Percentiles rank a stretch among this genome's conserved stretches.
These are phyloP conservation scores for Megamerina dolium DNA, from an alignment of 2,888 invertebrate species.

Conservation along the genomic window DNA sequence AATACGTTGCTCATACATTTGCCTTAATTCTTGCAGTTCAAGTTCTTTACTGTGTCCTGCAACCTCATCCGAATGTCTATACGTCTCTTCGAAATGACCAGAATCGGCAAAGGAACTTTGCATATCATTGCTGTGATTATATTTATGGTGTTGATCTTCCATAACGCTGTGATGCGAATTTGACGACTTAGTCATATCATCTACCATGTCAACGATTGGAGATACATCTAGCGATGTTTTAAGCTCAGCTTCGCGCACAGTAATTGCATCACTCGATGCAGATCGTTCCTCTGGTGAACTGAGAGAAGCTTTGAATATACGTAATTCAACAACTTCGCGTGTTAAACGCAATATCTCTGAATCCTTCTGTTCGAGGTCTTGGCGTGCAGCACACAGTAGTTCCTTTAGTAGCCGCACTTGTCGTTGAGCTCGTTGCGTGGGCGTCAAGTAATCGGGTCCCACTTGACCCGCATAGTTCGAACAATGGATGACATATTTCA, in stretches of 20 bases:
- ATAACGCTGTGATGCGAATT: slow-evolving; percentile 35
- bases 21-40: slow-evolving; percentile 63
- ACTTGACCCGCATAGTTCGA: slow-evolving; percentile 71
- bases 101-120: slow-evolving; percentile 77
- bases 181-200: slow-evolving; percentile 47
- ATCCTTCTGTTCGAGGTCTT: slow-evolving; percentile 74
- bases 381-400: slow-evolving; percentile 65
- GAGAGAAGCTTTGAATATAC: slow-evolving; percentile 72
- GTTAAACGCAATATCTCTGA: slow-evolving; percentile 67
- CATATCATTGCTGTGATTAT: slow-evolving; percentile 54
- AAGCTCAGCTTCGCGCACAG: slow-evolving; percentile 64
- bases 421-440: slow-evolving; percentile 77
- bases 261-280: slow-evolving; percentile 68
- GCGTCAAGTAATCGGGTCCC: slow-evolving; percentile 79
- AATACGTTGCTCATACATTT: slow-evolving; percentile 67
- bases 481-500: slow-evolving; percentile 80
- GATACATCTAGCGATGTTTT: slow-evolving; percentile 55
- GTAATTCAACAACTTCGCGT: slow-evolving; percentile 73
- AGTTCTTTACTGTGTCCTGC: slow-evolving; percentile 53
- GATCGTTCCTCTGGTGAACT: slow-evolving; percentile 76
- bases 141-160: slow-evolving; percentile 46
- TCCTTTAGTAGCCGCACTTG: slow-evolving; percentile 72
- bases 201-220: slow-evolving; percentile 53
- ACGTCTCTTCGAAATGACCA: slow-evolving; percentile 79
- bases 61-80: slow-evolving; percentile 56